Evolutionary conservation across 2,113 vertebrate genomes (phyloP).

Genomic region (Amphiprion percula): DNA sequence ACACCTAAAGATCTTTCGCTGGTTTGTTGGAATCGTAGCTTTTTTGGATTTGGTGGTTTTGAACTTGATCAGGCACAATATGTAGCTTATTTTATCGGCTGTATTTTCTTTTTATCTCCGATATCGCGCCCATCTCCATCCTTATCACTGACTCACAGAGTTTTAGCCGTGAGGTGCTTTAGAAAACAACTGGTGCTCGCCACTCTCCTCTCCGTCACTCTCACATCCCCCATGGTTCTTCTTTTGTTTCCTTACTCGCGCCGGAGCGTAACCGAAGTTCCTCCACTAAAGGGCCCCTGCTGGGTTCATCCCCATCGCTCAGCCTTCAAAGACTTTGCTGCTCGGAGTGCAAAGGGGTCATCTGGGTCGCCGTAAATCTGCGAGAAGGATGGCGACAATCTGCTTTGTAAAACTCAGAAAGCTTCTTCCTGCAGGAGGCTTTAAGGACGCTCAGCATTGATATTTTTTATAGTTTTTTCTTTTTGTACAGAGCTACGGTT

Average conservation of each 20-base stretch:
- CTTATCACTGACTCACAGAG: slow-evolving; percentile 17
- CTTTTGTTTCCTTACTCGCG: background rate
- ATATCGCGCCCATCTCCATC: background rate
- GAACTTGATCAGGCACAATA: slow-evolving; percentile 48
- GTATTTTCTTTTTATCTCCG: slow-evolving; percentile 18
- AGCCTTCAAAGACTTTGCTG: slow-evolving; percentile 54
- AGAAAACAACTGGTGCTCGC: slow-evolving; percentile 67
- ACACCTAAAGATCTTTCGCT: background rate
- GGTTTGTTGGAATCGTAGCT: slow-evolving; percentile 41
- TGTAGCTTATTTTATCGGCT: slow-evolving; percentile 64
- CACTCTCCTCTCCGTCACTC: background rate
- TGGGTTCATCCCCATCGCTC: slow-evolving; percentile 8
- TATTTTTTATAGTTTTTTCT: too few relatives aligned
- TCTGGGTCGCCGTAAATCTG: slow-evolving; percentile 42
- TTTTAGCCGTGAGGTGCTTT: slow-evolving; percentile 59
- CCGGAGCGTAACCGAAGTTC: background rate
- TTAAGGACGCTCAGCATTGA: background rate
- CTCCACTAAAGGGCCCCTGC: background rate
- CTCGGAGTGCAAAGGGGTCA: slow-evolving; percentile 30
- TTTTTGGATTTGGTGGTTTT: slow-evolving; percentile 22
- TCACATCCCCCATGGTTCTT: background rate
- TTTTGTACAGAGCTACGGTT: background rate
- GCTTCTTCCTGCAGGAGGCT: slow-evolving; percentile 5
- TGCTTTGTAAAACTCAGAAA: background rate
- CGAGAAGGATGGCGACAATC: background rate